Percentiles rank a stretch among this genome's conserved stretches.
phyloP scores from a whole-genome alignment of 2,113 vertebrate genomes.

The Mola mola region DNA sequence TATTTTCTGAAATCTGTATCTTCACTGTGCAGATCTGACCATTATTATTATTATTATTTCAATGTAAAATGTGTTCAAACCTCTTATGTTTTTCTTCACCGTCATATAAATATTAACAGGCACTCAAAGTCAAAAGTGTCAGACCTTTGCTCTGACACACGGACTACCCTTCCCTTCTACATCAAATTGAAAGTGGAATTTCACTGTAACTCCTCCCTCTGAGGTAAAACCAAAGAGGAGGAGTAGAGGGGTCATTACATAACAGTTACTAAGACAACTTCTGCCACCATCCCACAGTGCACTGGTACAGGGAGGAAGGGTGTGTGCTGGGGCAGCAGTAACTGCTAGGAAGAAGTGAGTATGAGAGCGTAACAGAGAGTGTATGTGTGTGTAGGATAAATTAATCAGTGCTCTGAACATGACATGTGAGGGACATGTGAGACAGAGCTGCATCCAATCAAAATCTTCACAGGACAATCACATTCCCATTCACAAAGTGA shows the following conservation, averaged over 20 bases:
- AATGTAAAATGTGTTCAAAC: no score
- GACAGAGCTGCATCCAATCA: no score
- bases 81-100: no score
- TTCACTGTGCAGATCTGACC: no score
- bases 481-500: no score
- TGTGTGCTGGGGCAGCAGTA: constrained; percentile 53
- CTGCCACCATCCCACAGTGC: constrained; percentile 60
- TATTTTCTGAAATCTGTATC: no score
- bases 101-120: no score
- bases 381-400: not conserved
- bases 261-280: constrained; percentile 50
- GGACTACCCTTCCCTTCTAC: not conserved
- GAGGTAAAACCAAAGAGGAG: constrained; percentile 25
- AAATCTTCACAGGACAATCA: no score
- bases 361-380: constrained; percentile 12
- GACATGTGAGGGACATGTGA: no score
- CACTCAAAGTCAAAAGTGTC: no score
- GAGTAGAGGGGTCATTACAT: constrained; percentile 38
- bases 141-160: not conserved
- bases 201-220: constrained; percentile 51
- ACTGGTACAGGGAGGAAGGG: constrained; percentile 40
- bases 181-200: constrained; percentile 55
- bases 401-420: no score
- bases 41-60: no score
- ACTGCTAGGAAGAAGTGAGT: constrained; percentile 42